Evolutionary conservation across 2,113 vertebrate genomes (phyloP), one percentile per base, ranked within the genome.

Genomic region (Pseudopipra pipra): DNA sequence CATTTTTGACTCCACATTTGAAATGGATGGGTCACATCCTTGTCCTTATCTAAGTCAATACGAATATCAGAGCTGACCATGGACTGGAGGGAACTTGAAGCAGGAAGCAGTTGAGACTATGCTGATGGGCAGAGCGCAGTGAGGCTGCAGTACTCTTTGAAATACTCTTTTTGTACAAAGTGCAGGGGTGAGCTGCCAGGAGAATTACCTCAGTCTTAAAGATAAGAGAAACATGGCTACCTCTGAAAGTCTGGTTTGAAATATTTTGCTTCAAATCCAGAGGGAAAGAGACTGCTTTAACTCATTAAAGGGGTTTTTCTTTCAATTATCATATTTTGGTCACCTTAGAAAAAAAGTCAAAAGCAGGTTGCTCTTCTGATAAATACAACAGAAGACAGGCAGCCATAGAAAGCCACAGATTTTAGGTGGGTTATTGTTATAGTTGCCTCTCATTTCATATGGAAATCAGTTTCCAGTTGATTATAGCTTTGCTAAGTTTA

Each of bases 101-200:
- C 67, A 93, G 96, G 87, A 97, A 95, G 83, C 74, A 39, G 74
- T 65, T 84, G 74, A 90, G 84, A 51, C 87, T 43, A 12, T 35
- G 3, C 35, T 27, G 25, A 37, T 30, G 61, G 59, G 75, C 87
- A 75, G 63, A 71, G 68, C 8, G 14, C 33, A 16, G 18, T 2
- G 44, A 81, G 67, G 54, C 15, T 93, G 93, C 63, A 58, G 66
- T 56, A 18, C 72, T 87, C 90, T 59, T n/a, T 85, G 73, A 58
- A 59, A 73, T 72, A 22, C n/a, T 91, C 65, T 24, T 71, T 46
- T 58, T 71, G 90, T 88, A 44, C 13, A 14, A 95, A 95, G 90
- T 76, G 43, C 46, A 12, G 54, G 51, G 86, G 76, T 80, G 77
- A 80, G 20, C 71, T 86, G 84, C 94, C 80, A 94, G 76, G 86